phyloP scores from a whole-genome alignment of 2,888 invertebrate genomes.

The Shargacucullia verbasci region DNA sequence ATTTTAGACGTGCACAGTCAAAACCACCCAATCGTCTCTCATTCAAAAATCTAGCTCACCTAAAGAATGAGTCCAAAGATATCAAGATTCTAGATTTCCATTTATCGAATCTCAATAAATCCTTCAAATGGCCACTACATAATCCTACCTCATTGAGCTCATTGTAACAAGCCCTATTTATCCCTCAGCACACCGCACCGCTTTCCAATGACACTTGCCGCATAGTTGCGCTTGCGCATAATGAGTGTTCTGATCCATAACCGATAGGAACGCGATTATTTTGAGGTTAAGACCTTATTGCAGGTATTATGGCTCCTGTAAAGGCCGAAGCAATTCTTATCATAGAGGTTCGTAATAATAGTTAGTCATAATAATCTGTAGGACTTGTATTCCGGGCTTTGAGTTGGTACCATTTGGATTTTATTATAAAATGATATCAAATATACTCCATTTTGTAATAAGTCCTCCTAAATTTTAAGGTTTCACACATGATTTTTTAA shows the following conservation, averaged over 20 bases:
- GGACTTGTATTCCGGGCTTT: too few species aligned
- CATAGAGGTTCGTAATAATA: conserved; percentile 25
- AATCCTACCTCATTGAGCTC: conserved; percentile 23
- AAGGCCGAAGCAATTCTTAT: conserved; percentile 21
- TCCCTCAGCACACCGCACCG: conserved; percentile 47
- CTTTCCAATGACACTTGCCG: conserved; percentile 71
- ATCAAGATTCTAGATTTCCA: too few species aligned
- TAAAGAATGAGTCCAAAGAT: too few species aligned
- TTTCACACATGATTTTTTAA: too few species aligned
- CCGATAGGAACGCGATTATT: conserved; percentile 51
- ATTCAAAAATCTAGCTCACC: too few species aligned
- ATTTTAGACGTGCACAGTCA: too few species aligned
- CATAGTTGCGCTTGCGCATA: conserved; percentile 56
- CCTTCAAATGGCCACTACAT: conserved; percentile 15
- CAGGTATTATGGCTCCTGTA: conserved; percentile 8
- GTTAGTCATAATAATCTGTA: conserved; percentile 18
- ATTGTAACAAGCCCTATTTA: conserved; percentile 56
- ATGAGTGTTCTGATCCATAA: conserved; percentile 58
- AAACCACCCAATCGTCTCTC: too few species aligned
- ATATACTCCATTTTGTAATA: too few species aligned
- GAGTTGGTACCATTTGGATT: too few species aligned
- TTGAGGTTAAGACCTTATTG: conserved; percentile 52
- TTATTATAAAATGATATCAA: too few species aligned
- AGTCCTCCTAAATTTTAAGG: too few species aligned
- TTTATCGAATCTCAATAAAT: not conserved